Conservation (phyloP, 2,797 vertebrate genomes). For the Sparidentex hasta region DNA sequence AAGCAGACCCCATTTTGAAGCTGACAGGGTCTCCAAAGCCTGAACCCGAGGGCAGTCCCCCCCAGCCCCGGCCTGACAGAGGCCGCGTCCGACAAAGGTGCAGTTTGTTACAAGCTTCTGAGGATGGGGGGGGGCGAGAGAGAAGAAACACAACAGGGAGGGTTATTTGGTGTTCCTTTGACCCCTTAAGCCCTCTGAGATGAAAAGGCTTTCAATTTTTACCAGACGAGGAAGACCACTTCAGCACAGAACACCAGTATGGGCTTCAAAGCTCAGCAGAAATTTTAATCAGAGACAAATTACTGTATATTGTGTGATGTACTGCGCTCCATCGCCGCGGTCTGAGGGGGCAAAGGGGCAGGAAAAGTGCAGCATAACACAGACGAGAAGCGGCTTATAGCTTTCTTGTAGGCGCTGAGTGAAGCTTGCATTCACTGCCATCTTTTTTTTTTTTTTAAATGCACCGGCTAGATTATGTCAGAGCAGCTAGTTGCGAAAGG, state of each 20-base stretch:
- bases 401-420: constrained; percentile 16
- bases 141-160: constrained; percentile 80
- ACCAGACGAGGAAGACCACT: constrained; percentile 82
- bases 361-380: constrained; percentile 56
- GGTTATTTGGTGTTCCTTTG: constrained; percentile 87
- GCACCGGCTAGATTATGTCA: constrained; percentile 41
- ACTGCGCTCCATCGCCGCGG: constrained; percentile 41
- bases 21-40: constrained; percentile 86
- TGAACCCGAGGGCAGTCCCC: constrained; percentile 81
- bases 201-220: constrained; percentile 86
- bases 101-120: constrained; percentile 85
- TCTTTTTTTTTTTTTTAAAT: constrained; percentile 34
- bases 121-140: constrained; percentile 19
- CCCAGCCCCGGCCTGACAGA: constrained; percentile 78
- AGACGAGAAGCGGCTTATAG: constrained; percentile 20
- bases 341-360: constrained; percentile 65
- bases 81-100: constrained; percentile 86
- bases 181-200: constrained; percentile 85
- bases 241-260: constrained; percentile 73
- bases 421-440: constrained; percentile 13
- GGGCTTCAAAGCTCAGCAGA: constrained; percentile 85
- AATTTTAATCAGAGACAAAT: constrained; percentile 86
- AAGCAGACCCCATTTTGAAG: constrained; percentile 88
- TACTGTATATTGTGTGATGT: constrained; percentile 77
- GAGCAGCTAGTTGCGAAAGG: constrained; percentile 37